phyloP scores from a whole-genome alignment of 2,113 vertebrate species.

The Strix aluco region DNA sequence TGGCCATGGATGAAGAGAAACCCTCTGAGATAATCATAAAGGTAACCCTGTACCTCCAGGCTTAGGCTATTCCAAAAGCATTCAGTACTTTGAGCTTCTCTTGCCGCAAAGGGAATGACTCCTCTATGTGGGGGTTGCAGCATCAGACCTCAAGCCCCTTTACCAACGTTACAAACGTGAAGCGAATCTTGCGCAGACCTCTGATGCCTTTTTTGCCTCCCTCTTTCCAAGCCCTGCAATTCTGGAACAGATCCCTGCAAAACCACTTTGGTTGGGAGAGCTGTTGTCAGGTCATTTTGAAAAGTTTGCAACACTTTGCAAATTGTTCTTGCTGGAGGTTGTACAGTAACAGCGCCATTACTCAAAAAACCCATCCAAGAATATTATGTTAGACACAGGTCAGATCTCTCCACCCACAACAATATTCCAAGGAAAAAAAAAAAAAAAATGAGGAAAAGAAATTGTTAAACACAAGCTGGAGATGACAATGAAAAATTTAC shows the following conservation, averaged over 20 bases:
- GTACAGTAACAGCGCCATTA: neutral
- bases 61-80: neutral
- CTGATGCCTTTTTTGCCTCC: neutral
- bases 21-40: neutral
- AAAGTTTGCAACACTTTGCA: constrained; percentile 44
- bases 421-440: neutral
- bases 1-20: neutral
- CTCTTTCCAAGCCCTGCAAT: neutral
- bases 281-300: constrained; percentile 45
- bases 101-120: neutral
- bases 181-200: neutral
- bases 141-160: neutral
- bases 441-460: neutral
- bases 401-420: neutral
- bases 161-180: neutral
- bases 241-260: constrained; percentile 26
- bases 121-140: rapidly evolving
- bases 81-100: neutral
- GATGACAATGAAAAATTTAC: constrained; percentile 19
- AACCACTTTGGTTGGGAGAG: constrained; percentile 25
- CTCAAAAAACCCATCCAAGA: neutral
- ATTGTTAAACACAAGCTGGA: neutral
- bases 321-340: constrained; percentile 55
- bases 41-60: neutral
- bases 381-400: neutral